These are phyloP conservation scores for Cassiopea andromeda DNA, from an alignment of 30 jellyfish, hydroid and myxozoan species.

Conservation along the genomic window DNA sequence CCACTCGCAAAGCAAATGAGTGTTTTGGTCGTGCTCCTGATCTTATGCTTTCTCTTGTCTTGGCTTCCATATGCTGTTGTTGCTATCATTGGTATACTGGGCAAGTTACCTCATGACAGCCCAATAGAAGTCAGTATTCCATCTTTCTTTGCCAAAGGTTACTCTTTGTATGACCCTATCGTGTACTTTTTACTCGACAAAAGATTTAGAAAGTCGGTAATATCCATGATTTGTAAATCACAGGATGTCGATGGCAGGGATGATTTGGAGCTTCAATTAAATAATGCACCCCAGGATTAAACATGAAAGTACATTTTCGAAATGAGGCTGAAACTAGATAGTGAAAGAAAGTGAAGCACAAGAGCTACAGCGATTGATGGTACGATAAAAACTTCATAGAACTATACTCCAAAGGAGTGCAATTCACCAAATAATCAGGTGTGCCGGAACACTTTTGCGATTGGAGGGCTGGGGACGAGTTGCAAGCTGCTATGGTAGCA, in stretches of 20 bases:
- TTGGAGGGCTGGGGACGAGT: too few relatives aligned
- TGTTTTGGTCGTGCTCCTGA: slow-evolving; percentile 2
- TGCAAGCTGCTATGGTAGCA: too few relatives aligned
- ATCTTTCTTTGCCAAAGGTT: slow-evolving; percentile 50
- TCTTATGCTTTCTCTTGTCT: slow-evolving; percentile 26
- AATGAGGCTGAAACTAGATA: too few relatives aligned
- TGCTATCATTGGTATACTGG: slow-evolving; percentile 7
- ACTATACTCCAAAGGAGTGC: too few relatives aligned
- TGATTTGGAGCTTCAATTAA: too few relatives aligned
- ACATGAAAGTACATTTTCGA: too few relatives aligned
- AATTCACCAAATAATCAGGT: too few relatives aligned
- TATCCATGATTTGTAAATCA: background rate
- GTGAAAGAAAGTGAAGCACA: too few relatives aligned
- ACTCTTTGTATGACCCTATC: slow-evolving; percentile 55
- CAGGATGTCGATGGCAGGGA: background rate
- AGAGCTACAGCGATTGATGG: too few relatives aligned
- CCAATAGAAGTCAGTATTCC: slow-evolving; percentile 33
- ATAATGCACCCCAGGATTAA: too few relatives aligned
- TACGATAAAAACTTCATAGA: too few relatives aligned
- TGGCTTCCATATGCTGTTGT: slow-evolving; percentile 72
- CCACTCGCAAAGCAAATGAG: slow-evolving; percentile 24
- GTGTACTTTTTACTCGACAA: slow-evolving; percentile 40
- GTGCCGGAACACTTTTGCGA: too few relatives aligned
- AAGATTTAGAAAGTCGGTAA: slow-evolving; percentile 11
- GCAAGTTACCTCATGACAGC: slow-evolving; percentile 1